Conservation (phyloP, 2,113 vertebrate species). For the Tetrax tetrax region DNA sequence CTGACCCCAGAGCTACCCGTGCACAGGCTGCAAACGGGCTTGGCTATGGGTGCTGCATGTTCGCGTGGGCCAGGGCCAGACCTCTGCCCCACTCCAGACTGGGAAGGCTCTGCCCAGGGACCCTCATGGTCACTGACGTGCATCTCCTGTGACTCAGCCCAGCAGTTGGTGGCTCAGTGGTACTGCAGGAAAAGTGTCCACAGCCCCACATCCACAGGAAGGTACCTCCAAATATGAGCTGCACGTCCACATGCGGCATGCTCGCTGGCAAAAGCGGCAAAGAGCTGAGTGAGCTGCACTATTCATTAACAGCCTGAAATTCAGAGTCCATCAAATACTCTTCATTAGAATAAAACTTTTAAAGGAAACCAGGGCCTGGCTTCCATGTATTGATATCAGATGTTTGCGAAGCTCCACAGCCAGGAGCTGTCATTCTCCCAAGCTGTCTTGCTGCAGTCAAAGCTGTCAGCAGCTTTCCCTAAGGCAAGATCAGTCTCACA, state of each 20-base stretch:
- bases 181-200: neutral
- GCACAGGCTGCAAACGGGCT: neutral
- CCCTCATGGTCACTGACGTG: neutral
- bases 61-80: accelerated
- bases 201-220: neutral
- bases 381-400: accelerated
- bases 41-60: neutral
- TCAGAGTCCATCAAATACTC: neutral
- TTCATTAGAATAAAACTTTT: neutral
- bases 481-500: neutral
- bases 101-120: neutral
- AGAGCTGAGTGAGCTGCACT: neutral
- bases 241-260: neutral
- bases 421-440: neutral
- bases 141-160: neutral
- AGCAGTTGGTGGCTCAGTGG: accelerated
- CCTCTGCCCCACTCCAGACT: neutral
- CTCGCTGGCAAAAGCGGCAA: neutral
- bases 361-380: neutral
- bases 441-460: neutral
- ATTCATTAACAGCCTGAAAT: neutral
- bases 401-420: neutral
- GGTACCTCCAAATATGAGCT: neutral
- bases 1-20: neutral
- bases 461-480: neutral